Conservation (phyloP, 1,140 invertebrate genomes). For the Cyrtorhinus lividipennis region DNA sequence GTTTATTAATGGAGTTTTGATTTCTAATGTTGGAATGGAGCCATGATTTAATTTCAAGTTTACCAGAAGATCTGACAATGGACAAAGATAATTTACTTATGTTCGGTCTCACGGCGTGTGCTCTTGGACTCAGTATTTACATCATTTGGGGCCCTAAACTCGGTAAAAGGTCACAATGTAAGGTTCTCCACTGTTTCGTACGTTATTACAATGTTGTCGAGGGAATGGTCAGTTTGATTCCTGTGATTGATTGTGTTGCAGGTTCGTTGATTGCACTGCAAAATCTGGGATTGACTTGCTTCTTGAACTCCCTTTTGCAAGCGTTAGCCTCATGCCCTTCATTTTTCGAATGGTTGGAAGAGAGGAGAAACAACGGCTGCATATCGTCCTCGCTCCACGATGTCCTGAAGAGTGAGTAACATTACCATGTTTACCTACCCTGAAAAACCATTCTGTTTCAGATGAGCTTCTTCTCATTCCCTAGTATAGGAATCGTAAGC, state of each 20-base stretch:
- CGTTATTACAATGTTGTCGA: too few species aligned
- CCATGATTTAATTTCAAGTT: too few species aligned
- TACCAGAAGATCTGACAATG: too few species aligned
- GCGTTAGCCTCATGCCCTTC: slow-evolving; percentile 64
- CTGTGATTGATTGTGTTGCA: slow-evolving; percentile 20
- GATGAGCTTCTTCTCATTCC: neutral
- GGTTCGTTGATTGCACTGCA: slow-evolving; percentile 62
- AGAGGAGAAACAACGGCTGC: slow-evolving; percentile 41
- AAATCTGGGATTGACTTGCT: slow-evolving; percentile 76
- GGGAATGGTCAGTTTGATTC: too few species aligned
- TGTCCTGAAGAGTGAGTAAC: slow-evolving; percentile 47
- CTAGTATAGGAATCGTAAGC: too few species aligned
- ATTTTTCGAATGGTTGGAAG: slow-evolving; percentile 65
- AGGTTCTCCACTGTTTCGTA: too few species aligned
- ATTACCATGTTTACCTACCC: slow-evolving; percentile 15
- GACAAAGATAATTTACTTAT: slow-evolving; percentile 19
- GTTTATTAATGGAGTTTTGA: too few species aligned
- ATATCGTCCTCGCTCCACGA: slow-evolving; percentile 44
- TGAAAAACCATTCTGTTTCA: neutral
- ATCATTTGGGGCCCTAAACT: slow-evolving; percentile 61
- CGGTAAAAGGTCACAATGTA: slow-evolving; percentile 29
- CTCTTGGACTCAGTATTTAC: slow-evolving; percentile 57
- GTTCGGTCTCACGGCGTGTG: slow-evolving; percentile 28
- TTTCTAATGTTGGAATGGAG: too few species aligned
- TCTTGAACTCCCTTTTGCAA: slow-evolving; percentile 72